These are phyloP conservation scores for Hippocampus kuda DNA, from an alignment of 2,797 vertebrate species.

Conservation along the genomic window DNA sequence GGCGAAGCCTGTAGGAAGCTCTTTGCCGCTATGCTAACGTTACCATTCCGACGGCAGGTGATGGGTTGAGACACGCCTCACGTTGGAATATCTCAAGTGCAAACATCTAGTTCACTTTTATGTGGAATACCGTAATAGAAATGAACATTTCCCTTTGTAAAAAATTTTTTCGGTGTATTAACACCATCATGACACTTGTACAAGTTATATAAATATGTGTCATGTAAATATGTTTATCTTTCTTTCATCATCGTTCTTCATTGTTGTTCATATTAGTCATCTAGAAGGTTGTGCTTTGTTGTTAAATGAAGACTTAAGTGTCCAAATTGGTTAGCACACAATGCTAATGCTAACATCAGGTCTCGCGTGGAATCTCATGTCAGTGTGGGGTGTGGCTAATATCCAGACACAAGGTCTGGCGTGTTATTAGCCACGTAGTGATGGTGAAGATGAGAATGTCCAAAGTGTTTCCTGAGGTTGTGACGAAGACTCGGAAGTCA, in stretches of 20 bases:
- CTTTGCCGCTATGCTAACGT: neutral
- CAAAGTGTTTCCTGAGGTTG: neutral
- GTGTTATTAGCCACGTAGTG: too few species aligned
- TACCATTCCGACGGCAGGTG: neutral
- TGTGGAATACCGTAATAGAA: neutral
- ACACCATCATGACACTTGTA: neutral
- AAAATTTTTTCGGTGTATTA: neutral
- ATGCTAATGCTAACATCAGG: neutral
- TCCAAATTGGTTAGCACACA: neutral
- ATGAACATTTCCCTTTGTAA: neutral
- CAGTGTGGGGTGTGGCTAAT: too few species aligned
- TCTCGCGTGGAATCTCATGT: neutral
- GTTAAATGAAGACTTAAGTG: neutral
- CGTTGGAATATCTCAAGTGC: neutral
- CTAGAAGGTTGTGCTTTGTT: neutral
- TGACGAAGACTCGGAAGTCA: neutral
- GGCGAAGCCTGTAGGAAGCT: conserved; percentile 38
- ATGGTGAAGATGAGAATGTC: conserved; percentile 19
- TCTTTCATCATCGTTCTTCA: neutral
- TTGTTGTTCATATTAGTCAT: neutral
- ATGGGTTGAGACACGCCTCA: neutral
- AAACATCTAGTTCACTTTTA: neutral
- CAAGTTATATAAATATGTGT: too few species aligned
- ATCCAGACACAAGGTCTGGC: neutral
- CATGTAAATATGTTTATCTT: neutral